phyloP scores from a whole-genome alignment of 64 coral and sea anemone species.

The Acropora tenuis region DNA sequence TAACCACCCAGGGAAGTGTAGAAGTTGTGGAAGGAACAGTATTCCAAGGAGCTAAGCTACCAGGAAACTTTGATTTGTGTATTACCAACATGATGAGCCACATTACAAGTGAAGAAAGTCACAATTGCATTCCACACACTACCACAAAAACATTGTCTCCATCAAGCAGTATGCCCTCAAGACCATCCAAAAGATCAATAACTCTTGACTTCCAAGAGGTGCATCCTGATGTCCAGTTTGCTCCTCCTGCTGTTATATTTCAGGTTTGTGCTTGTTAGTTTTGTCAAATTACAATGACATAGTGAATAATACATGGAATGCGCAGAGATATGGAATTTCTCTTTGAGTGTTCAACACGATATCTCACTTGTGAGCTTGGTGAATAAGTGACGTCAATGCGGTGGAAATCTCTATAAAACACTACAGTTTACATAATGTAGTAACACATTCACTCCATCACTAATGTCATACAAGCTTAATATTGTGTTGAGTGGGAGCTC shows the following conservation, averaged over 20 bases:
- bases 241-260: conserved; percentile 89
- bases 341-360: too few relatives aligned
- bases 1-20: conserved; percentile 13
- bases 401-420: too few relatives aligned
- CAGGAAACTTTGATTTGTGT: conserved; percentile 78
- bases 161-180: conserved; percentile 4
- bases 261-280: conserved; percentile 51
- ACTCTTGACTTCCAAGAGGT: conserved; percentile 81
- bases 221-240: conserved; percentile 88
- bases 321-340: too few relatives aligned
- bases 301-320: too few relatives aligned
- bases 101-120: conserved; percentile 38
- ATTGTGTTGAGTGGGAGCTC: too few relatives aligned
- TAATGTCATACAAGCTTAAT: too few relatives aligned
- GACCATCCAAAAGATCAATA: conserved; percentile 22
- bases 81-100: conserved; percentile 85
- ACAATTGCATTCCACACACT: neutral
- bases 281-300: too few relatives aligned
- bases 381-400: too few relatives aligned
- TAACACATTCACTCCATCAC: too few relatives aligned
- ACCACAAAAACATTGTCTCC: conserved; percentile 9
- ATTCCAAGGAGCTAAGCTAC: conserved; percentile 44
- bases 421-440: too few relatives aligned
- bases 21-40: conserved; percentile 40
- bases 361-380: too few relatives aligned